These are phyloP conservation scores for Actinernus sp. DNA, from an alignment of 92 coral and sea anemone species.

Conservation along the genomic window DNA sequence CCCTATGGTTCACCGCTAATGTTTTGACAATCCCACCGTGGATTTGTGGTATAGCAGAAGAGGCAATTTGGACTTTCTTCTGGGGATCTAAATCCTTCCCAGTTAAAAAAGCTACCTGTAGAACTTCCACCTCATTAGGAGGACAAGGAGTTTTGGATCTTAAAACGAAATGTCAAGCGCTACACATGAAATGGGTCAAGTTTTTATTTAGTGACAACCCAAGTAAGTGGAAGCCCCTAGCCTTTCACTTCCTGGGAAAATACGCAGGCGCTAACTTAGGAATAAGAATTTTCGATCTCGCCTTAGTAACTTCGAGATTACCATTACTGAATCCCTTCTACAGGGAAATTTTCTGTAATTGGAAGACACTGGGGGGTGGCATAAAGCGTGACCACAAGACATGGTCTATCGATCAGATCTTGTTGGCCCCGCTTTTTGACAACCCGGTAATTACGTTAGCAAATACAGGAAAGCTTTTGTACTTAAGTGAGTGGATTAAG, in stretches of 20 bases:
- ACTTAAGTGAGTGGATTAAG: neutral
- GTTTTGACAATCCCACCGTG: neutral
- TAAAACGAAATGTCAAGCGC: neutral
- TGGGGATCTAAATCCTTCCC: neutral
- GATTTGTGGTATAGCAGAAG: neutral
- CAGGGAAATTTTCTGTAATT: no score
- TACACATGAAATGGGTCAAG: neutral
- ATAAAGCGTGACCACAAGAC: neutral
- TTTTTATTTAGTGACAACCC: neutral
- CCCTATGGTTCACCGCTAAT: neutral
- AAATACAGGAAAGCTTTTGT: neutral
- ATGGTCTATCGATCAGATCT: neutral
- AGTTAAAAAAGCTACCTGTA: neutral
- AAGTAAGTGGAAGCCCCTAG: neutral
- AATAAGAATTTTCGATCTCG: neutral
- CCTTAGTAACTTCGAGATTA: neutral
- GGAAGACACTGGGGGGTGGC: neutral
- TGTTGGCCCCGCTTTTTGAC: neutral
- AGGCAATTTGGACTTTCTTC: neutral
- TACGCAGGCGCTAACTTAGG: neutral
- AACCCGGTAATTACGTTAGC: neutral
- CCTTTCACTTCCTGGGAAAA: neutral
- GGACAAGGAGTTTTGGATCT: neutral
- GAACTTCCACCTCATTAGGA: neutral
- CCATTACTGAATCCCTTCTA: neutral